Base-by-base conservation (phyloP, 1,140 invertebrate genomes). In the Drosophila arawakana region DNA sequence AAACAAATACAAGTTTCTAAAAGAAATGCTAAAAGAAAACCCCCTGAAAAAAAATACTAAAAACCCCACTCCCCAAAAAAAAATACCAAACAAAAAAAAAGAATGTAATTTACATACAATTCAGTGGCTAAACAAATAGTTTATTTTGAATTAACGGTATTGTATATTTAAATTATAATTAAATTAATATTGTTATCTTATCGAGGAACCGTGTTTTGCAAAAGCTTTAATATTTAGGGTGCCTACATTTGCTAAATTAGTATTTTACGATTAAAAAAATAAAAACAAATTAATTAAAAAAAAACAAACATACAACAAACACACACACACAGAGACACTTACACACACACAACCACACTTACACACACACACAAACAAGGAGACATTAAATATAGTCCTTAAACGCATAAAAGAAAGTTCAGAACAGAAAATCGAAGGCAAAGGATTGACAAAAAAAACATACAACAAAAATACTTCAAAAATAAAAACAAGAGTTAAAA, bases 181-280 rank as follows among this genome's bases (percentile, higher is more conserved):
- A 76, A 50, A 59, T 61, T 72, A 44, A 85, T 80, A 90, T 91
- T 91, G 84, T 91, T 89, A 82, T 85, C 78, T 91, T 78, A 91
- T 76, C 81, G 84, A 90, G 81, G 78, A 91, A 89, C 80, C 85
- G 90, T 91, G 91, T 91, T 91, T 91, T 91, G 91, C 90, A 90
- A 91, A 91, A 91, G 91, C 91, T 91, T 91, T 91, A 91, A 91
- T 81, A 91, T 91, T 91, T 91, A 91, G 86, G 91, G 91, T 91
- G 91, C 91, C 91, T 91, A 91, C 86, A 91, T 91, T 91, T 91
- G 91, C 91, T 91, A 91, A 91, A 91, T 91, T 91, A 91, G 89
- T 91, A 91, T 91, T 85, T 91, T 82, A 91, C 76, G 70, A 83
- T 84, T 89, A 41, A 76, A 82, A 83, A 81, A 66, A 11, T 50